phyloP scores from a whole-genome alignment of 2,888 invertebrate species.

The Caenorhabditis virilis region DNA sequence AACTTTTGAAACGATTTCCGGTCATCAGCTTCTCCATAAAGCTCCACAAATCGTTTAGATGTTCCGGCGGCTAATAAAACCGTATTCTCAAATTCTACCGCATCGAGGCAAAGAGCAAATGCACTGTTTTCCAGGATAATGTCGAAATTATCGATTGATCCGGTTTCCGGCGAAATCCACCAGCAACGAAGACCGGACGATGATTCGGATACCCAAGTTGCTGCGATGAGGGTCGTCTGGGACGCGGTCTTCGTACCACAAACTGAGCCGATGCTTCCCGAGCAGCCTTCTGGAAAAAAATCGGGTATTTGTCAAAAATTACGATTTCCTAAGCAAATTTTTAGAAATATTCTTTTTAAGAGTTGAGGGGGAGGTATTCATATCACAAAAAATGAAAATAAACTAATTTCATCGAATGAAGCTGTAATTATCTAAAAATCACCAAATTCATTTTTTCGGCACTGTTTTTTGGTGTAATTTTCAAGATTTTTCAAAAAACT shows the following conservation, averaged over 20 bases:
- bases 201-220: slow-evolving; percentile 18
- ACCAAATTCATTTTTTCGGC: too few relatives aligned
- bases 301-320: too few relatives aligned
- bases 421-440: too few relatives aligned
- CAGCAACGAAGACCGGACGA: slow-evolving; percentile 19
- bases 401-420: too few relatives aligned
- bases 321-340: too few relatives aligned
- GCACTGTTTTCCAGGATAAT: slow-evolving; percentile 27
- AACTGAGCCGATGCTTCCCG: slow-evolving; percentile 29
- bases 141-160: neutral
- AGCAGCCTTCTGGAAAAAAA: too few relatives aligned
- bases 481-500: too few relatives aligned
- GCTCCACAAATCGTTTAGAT: slow-evolving; percentile 52
- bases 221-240: slow-evolving; percentile 10
- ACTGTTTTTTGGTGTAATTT: too few relatives aligned
- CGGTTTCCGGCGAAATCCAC: slow-evolving; percentile 16
- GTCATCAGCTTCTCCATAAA: slow-evolving; percentile 30
- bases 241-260: slow-evolving; percentile 13
- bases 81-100: slow-evolving; percentile 13
- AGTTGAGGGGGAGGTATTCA: too few relatives aligned
- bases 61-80: slow-evolving; percentile 52
- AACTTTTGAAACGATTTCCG: slow-evolving; percentile 20
- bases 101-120: slow-evolving; percentile 30
- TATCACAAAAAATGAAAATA: too few relatives aligned
- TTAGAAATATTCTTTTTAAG: too few relatives aligned